Evolutionary conservation across 2,797 vertebrate genomes (phyloP), one percentile per base, ranked within the genome.

Genomic region (Pipistrellus nathusii): DNA sequence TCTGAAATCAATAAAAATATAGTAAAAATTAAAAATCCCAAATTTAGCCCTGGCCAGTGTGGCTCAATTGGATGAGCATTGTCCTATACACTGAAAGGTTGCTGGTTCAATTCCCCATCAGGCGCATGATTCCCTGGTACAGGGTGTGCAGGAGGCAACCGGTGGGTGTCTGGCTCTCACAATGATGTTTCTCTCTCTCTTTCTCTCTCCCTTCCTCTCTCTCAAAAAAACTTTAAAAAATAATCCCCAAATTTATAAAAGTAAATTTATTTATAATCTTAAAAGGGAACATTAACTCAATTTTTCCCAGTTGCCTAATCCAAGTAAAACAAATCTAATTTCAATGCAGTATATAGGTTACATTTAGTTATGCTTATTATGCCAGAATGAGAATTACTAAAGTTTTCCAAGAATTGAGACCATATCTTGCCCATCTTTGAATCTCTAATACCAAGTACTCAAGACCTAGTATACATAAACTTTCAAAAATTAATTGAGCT

Each of bases 311-410:
- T 11, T 94, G 46, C 35, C 78, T 82, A 76, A 85, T 66, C 55
- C 32, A 71, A 85, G 25, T 53, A 76, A 85, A 93, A 27, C 11
- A 83, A 83, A 88, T 86, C 35, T 81, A 93, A 91, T 85, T 93
- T 93, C 90, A 86, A 78, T 5, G 57, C 77, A 92, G n/a, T 35
- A 64, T 6, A 92, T 5, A 76, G 23, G 5, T 73, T 85, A 81
- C 21, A 89, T 44, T 84, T 66, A 72, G 48, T 72, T 32, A 91
- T 53, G 25, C 23, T 69, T 75, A 27, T 51, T 78, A 46, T 59
- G 41, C 30, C 55, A 59, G 46, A 90, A 64, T 30, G 44, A 17
- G 51, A 86, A 71, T 83, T 20, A 84, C 25, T 73, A 14, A 83
- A 72, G 20, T 51, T 69, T 77, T 46, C 38, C 32, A 78, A 68